phyloP scores from a whole-genome alignment of 2,797 vertebrate genomes.

The Merluccius polli region DNA sequence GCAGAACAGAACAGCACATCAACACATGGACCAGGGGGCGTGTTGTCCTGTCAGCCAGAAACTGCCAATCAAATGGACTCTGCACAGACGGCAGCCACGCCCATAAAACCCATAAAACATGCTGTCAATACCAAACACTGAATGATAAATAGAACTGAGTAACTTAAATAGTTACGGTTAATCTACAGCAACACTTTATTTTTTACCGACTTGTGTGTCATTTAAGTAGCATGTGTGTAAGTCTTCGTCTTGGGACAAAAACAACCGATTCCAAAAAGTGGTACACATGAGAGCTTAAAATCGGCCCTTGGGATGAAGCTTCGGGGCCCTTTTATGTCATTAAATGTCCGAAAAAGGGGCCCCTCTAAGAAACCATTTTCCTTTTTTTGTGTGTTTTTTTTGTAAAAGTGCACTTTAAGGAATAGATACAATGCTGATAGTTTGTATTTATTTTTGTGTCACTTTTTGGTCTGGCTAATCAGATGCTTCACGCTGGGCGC shows the following conservation, averaged over 20 bases:
- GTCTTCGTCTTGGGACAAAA: background rate
- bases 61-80: slow-evolving; percentile 46
- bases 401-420: slow-evolving; percentile 55
- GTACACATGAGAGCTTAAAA: background rate
- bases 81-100: slow-evolving; percentile 58
- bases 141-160: slow-evolving; percentile 26
- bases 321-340: slow-evolving; percentile 1
- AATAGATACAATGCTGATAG: slow-evolving; percentile 35
- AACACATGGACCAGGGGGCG: background rate
- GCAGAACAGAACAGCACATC: background rate
- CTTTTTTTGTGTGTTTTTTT: slow-evolving; percentile 4
- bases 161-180: background rate
- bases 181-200: background rate
- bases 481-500: slow-evolving; percentile 70
- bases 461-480: slow-evolving; percentile 77
- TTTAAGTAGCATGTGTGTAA: background rate
- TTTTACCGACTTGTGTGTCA: background rate
- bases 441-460: slow-evolving; percentile 53
- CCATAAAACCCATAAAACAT: slow-evolving; percentile 69
- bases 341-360: background rate
- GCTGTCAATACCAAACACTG: slow-evolving; percentile 78
- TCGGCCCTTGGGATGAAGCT: background rate
- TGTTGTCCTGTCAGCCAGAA: slow-evolving; percentile 10
- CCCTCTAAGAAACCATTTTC: slow-evolving; percentile 18
- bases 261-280: background rate